phyloP scores from a whole-genome alignment of 2,113 vertebrate genomes.

The Prinia subflava region DNA sequence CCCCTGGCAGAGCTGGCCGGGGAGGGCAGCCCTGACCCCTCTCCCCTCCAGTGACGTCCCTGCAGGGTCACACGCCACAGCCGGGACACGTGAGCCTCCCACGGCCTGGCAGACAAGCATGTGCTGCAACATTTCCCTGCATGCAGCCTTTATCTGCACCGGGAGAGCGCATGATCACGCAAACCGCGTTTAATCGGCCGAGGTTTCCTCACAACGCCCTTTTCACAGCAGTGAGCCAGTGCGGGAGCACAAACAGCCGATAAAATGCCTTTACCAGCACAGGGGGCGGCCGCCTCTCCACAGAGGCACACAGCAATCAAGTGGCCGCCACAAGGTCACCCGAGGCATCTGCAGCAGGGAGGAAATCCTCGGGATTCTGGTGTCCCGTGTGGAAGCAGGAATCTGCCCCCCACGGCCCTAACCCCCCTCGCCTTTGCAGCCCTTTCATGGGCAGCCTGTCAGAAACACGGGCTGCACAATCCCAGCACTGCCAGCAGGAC shows the following conservation, averaged over 20 bases:
- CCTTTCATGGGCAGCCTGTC: neutral
- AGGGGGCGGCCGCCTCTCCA: neutral
- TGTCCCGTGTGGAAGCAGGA: neutral
- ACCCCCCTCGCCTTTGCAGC: neutral
- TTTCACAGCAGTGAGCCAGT: no score
- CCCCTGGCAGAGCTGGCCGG: neutral
- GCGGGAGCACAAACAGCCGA: neutral
- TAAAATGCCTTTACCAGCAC: neutral
- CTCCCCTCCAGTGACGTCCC: neutral
- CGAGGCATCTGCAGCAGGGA: neutral
- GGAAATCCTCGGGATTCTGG: neutral
- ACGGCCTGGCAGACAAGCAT: neutral
- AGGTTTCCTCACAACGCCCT: neutral
- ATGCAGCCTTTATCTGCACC: neutral
- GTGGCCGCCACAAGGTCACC: neutral
- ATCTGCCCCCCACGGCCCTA: neutral
- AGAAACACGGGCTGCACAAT: neutral
- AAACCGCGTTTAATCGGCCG: rapidly evolving
- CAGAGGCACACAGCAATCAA: neutral
- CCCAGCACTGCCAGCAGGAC: neutral
- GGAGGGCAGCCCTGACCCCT: neutral
- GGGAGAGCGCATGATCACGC: neutral
- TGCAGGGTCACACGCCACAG: neutral
- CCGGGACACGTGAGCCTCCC: neutral
- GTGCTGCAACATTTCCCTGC: neutral